Evolutionary conservation across 2,113 vertebrate genomes (phyloP).

Genomic region (Hyperoodon ampullatus): DNA sequence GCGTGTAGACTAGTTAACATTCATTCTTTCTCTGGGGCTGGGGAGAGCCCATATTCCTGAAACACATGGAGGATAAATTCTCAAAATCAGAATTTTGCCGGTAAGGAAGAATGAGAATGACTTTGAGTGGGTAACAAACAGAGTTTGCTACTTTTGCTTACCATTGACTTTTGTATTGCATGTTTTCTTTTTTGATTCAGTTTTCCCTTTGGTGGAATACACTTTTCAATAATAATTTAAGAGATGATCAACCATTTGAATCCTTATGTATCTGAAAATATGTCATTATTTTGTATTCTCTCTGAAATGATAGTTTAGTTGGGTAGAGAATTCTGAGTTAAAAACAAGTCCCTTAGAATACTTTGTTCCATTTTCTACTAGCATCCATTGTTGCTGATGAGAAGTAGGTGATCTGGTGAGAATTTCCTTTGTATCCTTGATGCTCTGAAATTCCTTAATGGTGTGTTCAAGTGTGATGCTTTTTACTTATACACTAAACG

Average conservation of each 20-base stretch:
- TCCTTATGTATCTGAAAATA: conserved; percentile 9
- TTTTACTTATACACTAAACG: not conserved
- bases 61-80: not conserved
- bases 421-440: not conserved
- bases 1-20: not conserved
- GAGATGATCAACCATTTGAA: not conserved
- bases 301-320: conserved; percentile 24
- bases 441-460: conserved; percentile 29
- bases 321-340: not conserved
- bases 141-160: not conserved
- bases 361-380: not conserved
- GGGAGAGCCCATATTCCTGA: not conserved
- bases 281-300: conserved; percentile 13
- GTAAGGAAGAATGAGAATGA: not conserved
- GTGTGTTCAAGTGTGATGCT: not conserved
- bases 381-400: not conserved
- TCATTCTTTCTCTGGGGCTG: not conserved
- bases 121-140: not conserved
- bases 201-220: conserved; percentile 18
- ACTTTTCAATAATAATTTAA: conserved; percentile 34
- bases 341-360: not conserved
- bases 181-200: not conserved
- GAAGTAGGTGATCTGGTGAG: not conserved
- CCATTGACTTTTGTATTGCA: not conserved
- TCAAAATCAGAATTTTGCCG: not conserved